These are phyloP conservation scores for Strongylocentrotus purpuratus DNA, from an alignment of 35 echinoderm and acorn worm genomes.

Conservation along the genomic window DNA sequence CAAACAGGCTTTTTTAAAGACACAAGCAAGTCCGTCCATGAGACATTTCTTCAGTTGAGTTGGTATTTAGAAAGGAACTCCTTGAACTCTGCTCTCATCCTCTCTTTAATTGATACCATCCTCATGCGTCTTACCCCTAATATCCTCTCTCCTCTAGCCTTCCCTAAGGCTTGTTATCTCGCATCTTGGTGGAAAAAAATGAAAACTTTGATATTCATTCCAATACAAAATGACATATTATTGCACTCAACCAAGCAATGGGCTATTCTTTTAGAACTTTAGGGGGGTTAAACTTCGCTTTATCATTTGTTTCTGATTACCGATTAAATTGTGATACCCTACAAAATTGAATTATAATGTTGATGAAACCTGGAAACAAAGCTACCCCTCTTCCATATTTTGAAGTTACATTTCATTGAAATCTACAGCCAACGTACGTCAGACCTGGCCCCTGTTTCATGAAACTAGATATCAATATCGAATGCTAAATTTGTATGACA, in stretches of 20 bases:
- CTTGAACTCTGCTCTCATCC: neutral
- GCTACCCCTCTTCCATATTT: too few relatives aligned
- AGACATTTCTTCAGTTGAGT: neutral
- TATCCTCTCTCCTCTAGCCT: neutral
- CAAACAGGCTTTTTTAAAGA: neutral
- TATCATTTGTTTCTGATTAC: too few relatives aligned
- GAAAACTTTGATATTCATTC: neutral
- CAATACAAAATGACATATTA: neutral
- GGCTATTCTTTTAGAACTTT: neutral
- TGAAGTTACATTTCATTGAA: too few relatives aligned
- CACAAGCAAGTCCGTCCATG: neutral
- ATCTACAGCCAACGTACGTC: too few relatives aligned
- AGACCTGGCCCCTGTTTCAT: too few relatives aligned
- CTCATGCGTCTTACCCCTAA: neutral
- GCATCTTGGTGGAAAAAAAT: too few relatives aligned
- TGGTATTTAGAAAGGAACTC: constrained; percentile 5
- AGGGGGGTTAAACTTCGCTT: neutral
- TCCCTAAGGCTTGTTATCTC: neutral
- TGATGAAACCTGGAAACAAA: too few relatives aligned
- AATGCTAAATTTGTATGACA: too few relatives aligned
- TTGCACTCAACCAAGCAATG: neutral
- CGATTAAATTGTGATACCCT: too few relatives aligned
- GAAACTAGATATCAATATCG: too few relatives aligned
- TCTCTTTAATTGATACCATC: neutral
- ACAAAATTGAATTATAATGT: too few relatives aligned